phyloP scores from a whole-genome alignment of 2,797 vertebrate species.

The Alca torda region DNA sequence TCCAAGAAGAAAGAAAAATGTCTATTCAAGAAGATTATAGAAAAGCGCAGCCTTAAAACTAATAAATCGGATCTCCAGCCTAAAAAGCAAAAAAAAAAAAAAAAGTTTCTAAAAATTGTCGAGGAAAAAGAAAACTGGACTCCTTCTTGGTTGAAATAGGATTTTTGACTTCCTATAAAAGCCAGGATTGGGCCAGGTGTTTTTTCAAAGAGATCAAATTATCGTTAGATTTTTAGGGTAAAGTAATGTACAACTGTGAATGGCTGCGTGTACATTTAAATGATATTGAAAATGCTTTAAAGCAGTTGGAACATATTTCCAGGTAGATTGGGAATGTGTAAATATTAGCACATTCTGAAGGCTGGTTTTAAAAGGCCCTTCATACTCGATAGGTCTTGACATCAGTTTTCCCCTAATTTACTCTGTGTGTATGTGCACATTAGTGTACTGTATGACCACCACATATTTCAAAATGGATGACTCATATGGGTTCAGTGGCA shows the following conservation, averaged over 20 bases:
- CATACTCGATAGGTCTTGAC: slow-evolving; percentile 12
- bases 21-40: neutral
- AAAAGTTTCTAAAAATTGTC: neutral
- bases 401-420: slow-evolving; percentile 41
- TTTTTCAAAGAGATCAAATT: neutral
- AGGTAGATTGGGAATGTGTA: slow-evolving; percentile 51
- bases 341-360: slow-evolving; percentile 52
- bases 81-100: neutral
- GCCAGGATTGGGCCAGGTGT: neutral
- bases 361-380: slow-evolving; percentile 47
- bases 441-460: neutral
- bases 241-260: neutral
- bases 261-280: slow-evolving; percentile 40
- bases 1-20: neutral
- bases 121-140: neutral
- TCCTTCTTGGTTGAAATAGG: neutral
- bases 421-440: neutral
- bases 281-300: slow-evolving; percentile 48
- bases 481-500: neutral
- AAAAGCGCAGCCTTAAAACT: neutral
- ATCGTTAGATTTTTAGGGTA: slow-evolving; percentile 21
- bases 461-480: neutral
- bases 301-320: slow-evolving; percentile 45
- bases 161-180: neutral
- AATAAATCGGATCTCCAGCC: neutral